Evolutionary conservation across 2,113 vertebrate genomes (phyloP).

Genomic region (Ciconia stormi): DNA sequence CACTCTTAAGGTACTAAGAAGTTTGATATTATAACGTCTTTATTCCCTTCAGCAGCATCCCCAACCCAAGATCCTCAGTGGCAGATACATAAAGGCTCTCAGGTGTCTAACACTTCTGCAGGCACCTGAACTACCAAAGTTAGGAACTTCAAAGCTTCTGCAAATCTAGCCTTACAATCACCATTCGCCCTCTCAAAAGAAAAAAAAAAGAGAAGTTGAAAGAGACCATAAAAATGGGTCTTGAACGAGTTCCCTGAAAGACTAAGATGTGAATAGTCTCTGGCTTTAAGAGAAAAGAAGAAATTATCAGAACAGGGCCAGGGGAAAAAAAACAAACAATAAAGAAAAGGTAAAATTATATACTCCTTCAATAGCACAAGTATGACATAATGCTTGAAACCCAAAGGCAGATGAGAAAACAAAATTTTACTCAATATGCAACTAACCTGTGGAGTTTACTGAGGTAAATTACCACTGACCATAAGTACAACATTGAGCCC

Average conservation of each 20-base stretch:
- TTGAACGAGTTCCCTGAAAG: neutral
- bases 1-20: neutral
- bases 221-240: neutral
- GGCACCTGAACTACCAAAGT: neutral
- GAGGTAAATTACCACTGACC: neutral
- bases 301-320: neutral
- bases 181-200: neutral
- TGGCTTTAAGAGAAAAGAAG: neutral
- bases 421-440: neutral
- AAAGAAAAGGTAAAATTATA: neutral
- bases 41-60: neutral
- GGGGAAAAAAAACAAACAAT: neutral
- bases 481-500: neutral
- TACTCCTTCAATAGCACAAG: neutral
- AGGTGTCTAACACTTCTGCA: neutral
- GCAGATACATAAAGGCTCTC: neutral
- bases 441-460: neutral
- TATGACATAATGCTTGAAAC: neutral
- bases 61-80: rapidly evolving
- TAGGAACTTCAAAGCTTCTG: neutral
- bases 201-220: neutral
- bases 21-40: neutral
- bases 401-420: neutral
- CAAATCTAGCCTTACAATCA: neutral
- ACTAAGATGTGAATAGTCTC: neutral